phyloP scores from a whole-genome alignment of 2,888 invertebrate genomes.

The Agrochola litura region DNA sequence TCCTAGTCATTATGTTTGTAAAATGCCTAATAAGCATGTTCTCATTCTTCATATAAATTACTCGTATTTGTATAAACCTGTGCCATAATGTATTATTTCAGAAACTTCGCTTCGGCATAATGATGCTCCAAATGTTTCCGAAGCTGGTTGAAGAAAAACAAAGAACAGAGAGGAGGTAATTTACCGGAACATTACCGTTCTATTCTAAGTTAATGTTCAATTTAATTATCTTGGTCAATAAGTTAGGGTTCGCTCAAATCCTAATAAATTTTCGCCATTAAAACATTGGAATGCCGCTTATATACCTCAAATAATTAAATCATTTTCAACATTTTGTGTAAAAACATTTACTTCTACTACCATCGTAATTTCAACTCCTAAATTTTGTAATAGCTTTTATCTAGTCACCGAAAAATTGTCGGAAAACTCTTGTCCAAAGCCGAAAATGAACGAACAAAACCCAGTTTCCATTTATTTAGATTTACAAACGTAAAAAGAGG shows the following conservation, averaged over 20 bases:
- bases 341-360: constrained; percentile 27
- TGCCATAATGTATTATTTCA: constrained; percentile 29
- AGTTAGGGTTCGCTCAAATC: constrained; percentile 50
- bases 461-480: constrained; percentile 63
- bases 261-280: constrained; percentile 45
- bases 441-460: constrained; percentile 56
- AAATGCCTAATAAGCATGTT: constrained; percentile 2
- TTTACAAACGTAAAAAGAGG: constrained; percentile 62
- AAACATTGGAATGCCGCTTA: constrained; percentile 11
- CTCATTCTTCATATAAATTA: constrained; percentile 13
- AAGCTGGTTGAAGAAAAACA: constrained; percentile 52
- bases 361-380: constrained; percentile 22
- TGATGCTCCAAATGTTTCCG: constrained; percentile 35
- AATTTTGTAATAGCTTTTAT: constrained; percentile 47
- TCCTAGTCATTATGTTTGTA: neutral
- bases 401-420: constrained; percentile 57
- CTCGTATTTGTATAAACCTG: constrained; percentile 29
- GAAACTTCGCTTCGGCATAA: constrained; percentile 22
- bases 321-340: constrained; percentile 16
- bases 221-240: constrained; percentile 62
- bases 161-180: constrained; percentile 30
- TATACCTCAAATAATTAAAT: constrained; percentile 25
- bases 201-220: constrained; percentile 51
- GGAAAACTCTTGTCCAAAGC: constrained; percentile 31
- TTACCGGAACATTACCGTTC: constrained; percentile 50